These are phyloP conservation scores for Cryptotermes secundus DNA, from an alignment of 1,140 invertebrate species.

Conservation along the genomic window DNA sequence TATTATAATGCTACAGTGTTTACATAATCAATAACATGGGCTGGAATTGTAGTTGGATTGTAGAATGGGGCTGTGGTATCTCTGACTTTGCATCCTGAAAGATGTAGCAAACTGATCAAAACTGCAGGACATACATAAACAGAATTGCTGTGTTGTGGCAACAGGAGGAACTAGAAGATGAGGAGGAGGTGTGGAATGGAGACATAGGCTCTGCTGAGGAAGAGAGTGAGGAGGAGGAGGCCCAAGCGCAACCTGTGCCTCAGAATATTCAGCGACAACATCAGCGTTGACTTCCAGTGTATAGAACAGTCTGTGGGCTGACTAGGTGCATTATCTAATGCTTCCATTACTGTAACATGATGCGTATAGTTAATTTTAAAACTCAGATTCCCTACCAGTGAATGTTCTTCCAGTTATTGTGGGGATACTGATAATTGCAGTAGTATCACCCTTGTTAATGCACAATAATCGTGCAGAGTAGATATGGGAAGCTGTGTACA, in stretches of 20 bases:
- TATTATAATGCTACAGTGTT: no score
- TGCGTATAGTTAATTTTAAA: not conserved
- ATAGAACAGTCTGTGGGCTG: not conserved
- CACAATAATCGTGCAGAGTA: not conserved
- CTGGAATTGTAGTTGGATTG: no score
- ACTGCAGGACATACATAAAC: no score
- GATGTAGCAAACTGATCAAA: no score
- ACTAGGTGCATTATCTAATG: not conserved
- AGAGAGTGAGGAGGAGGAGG: slow-evolving; percentile 28
- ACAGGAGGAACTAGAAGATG: slow-evolving; percentile 24
- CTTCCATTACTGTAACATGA: not conserved
- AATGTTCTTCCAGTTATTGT: not conserved
- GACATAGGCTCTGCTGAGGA: slow-evolving; percentile 29
- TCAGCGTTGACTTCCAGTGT: not conserved
- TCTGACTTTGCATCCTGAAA: no score
- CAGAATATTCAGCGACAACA: slow-evolving; percentile 7
- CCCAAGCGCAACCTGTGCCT: not conserved
- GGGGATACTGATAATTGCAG: not conserved
- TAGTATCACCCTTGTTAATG: not conserved
- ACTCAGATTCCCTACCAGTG: not conserved
- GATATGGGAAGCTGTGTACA: not conserved
- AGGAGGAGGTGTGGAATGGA: slow-evolving; percentile 33
- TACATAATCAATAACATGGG: no score
- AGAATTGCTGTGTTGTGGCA: no score
- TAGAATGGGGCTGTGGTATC: no score